A percentile compares a stretch with the other conserved stretches of the same genome.
Evolutionary conservation across 1,140 invertebrate species (phyloP).

Genomic region (Paralvinella palmiformis): DNA sequence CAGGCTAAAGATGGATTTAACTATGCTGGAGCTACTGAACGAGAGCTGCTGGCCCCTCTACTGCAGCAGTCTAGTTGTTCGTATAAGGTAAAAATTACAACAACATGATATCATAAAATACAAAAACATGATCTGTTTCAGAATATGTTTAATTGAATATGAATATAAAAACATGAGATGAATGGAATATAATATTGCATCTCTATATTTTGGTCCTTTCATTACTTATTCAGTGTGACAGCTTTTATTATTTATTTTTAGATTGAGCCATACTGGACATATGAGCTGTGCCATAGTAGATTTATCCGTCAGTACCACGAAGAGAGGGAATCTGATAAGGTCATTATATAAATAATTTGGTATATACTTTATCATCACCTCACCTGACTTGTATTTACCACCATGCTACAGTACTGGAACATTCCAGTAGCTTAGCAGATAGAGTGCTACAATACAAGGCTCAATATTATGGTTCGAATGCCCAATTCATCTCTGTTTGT

Average conservation of each 20-base stretch:
- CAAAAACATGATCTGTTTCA: too few species aligned
- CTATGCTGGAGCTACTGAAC: not conserved
- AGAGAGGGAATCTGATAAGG: conserved; percentile 64
- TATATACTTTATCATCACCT: not conserved
- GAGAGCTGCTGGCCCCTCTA: not conserved
- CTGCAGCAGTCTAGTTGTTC: not conserved
- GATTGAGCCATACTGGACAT: conserved; percentile 94
- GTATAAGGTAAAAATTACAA: too few species aligned
- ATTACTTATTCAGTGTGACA: too few species aligned
- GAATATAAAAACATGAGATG: too few species aligned
- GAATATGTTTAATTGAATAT: too few species aligned
- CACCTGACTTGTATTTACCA: too few species aligned
- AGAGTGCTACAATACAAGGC: not conserved
- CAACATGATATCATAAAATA: too few species aligned
- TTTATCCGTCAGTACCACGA: conserved; percentile 91
- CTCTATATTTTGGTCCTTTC: too few species aligned
- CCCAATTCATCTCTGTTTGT: not conserved
- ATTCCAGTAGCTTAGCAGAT: too few species aligned
- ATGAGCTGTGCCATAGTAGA: conserved; percentile 90
- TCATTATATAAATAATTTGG: conserved; percentile 18
- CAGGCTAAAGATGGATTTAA: too few species aligned
- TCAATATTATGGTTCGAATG: not conserved
- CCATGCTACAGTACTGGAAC: not conserved
- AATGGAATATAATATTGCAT: too few species aligned
- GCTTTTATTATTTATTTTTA: conserved; percentile 39